Base-by-base conservation (phyloP, 2,113 vertebrate species). In the Eurystomus gularis region DNA sequence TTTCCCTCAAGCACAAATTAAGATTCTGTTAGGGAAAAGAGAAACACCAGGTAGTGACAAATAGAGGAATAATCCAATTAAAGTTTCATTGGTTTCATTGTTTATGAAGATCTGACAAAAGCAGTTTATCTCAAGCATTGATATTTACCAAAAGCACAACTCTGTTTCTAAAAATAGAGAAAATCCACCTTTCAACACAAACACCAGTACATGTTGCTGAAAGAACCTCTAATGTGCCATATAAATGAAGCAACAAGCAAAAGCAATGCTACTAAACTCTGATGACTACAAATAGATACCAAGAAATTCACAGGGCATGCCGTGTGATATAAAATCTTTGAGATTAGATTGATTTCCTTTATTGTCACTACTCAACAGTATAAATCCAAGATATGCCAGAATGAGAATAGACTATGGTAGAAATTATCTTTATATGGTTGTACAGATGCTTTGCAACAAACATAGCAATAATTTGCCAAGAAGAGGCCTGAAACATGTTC, bases 1-100 rank as follows among this genome's bases (percentile, higher is more conserved):
- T 78, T 93, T 71, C 31, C 88, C 70, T 54, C 61, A 84, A 94
- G 83, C 25, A 61, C 65, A 96, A 95, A 92, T 92, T 95, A 68
- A 88, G 60, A 93, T 86, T 92, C 55, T 90, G 94, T 84, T 68
- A 64, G 25, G 40, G 61, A 91, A 84, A 96, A 95, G 11, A 75
- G 49, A 87, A 97, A 79, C 39, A 85, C 35, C 69, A 96, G 65
- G 57, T 85, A 91, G 44, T 71, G 48, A 94, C 61, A 95, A 93
- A 86, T 51, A 3, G 8, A 93, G 44, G 19, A 79, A 86, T 80
- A 85, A 94, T 94, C 68, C 90, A 88, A 86, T 86, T 90, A 77
- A 88, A 86, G 3, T 70, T 76, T 80, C 33, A 66, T 28, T 73
- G 29, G 25, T 52, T 76, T 88, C 71, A 73, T 88, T 96, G 78